phyloP scores from a whole-genome alignment of 35 echinoderm and acorn worm genomes.

The Ophioderma brevispina region DNA sequence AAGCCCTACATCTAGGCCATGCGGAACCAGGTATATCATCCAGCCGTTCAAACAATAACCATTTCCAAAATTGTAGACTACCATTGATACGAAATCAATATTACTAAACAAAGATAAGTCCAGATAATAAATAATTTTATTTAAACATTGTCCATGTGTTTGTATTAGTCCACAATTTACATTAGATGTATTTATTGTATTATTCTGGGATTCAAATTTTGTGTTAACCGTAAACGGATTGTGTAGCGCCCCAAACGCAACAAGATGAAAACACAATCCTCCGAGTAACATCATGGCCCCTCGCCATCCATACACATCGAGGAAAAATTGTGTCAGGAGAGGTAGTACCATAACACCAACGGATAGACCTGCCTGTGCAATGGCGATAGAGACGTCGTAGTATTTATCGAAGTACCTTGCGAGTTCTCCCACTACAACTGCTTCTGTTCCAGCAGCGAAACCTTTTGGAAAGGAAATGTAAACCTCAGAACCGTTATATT shows the following conservation, averaged over 20 bases:
- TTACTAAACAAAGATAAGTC: background rate
- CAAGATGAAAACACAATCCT: background rate
- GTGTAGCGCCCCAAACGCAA: background rate
- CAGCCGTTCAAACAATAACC: background rate
- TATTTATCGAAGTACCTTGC: background rate
- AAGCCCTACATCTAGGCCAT: background rate
- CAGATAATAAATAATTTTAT: background rate
- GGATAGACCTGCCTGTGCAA: background rate
- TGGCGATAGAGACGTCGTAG: background rate
- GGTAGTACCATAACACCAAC: background rate
- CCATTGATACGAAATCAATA: background rate
- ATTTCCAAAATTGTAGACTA: background rate
- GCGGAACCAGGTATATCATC: background rate
- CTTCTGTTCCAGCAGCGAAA: background rate
- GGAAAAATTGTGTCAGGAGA: background rate
- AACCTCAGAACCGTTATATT: no score
- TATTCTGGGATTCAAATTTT: background rate
- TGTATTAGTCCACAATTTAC: background rate
- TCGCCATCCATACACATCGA: background rate
- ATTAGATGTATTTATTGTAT: background rate
- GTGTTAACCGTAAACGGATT: background rate
- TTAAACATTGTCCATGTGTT: background rate
- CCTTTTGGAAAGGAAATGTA: no score
- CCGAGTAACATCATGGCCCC: background rate
- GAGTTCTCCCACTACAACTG: background rate